These are phyloP conservation scores for Liolophura sinensis DNA, from an alignment of 1,140 invertebrate genomes.

Conservation along the genomic window DNA sequence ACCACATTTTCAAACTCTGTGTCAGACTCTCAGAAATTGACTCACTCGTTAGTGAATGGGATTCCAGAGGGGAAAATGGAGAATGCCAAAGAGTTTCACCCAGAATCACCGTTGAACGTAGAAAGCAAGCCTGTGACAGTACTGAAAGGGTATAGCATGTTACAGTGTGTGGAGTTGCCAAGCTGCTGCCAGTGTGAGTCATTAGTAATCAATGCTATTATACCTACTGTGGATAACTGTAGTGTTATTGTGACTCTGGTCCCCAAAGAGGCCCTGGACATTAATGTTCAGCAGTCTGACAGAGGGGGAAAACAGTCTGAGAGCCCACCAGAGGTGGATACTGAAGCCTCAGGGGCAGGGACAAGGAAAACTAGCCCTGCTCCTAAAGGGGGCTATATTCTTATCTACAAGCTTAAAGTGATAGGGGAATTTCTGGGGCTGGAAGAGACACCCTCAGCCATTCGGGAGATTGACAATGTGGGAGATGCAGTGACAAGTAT, in stretches of 20 bases:
- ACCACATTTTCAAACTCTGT: background rate
- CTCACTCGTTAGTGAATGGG: background rate
- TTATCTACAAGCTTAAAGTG: conserved; percentile 53
- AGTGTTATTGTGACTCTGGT: conserved; percentile 48
- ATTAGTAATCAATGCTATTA: conserved; percentile 38
- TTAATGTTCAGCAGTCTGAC: too few species aligned
- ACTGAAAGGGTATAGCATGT: conserved; percentile 13
- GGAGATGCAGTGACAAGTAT: conserved; percentile 35
- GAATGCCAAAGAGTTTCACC: background rate
- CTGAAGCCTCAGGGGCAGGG: too few species aligned
- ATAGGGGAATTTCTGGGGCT: conserved; percentile 39
- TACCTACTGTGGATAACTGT: conserved; percentile 43
- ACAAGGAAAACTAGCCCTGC: too few species aligned
- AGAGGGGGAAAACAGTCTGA: too few species aligned
- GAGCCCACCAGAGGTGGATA: too few species aligned
- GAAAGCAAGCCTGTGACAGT: conserved; percentile 1
- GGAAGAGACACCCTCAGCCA: conserved; percentile 43
- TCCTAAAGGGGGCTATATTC: conserved; percentile 41
- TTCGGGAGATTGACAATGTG: conserved; percentile 22
- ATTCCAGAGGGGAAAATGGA: background rate
- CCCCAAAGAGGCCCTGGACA: conserved; percentile 11
- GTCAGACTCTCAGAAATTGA: conserved; percentile 2
- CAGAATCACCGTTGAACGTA: background rate
- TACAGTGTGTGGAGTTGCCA: conserved; percentile 53
- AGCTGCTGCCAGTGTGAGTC: conserved; percentile 32